A percentile compares a stretch with the other conserved stretches of the same genome.
Conservation (phyloP, 2,888 invertebrate species). For the Lasioglossum vierecki region DNA sequence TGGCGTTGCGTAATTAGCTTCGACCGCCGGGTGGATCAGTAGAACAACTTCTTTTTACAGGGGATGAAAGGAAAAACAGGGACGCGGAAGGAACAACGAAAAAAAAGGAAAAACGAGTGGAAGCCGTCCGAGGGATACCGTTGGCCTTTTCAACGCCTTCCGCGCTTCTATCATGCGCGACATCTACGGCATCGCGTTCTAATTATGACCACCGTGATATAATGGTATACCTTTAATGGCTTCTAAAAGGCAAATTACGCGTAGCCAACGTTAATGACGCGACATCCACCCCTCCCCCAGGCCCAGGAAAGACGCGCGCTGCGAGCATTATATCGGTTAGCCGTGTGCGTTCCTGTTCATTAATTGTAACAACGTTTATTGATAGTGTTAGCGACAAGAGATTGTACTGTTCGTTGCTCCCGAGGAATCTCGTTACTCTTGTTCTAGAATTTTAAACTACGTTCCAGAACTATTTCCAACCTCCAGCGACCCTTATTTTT, state of each 20-base stretch:
- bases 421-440: slow-evolving; percentile 5
- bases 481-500: background rate
- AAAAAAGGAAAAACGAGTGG: background rate
- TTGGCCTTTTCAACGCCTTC: slow-evolving; percentile 40
- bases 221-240: slow-evolving; percentile 58
- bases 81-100: background rate
- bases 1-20: slow-evolving; percentile 67
- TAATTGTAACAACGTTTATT: slow-evolving; percentile 51
- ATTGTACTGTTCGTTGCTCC: background rate
- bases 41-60: slow-evolving; percentile 41
- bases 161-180: slow-evolving; percentile 31
- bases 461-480: background rate
- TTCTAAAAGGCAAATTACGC: slow-evolving; percentile 61
- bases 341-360: background rate
- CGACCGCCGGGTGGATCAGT: slow-evolving; percentile 22
- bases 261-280: slow-evolving; percentile 51
- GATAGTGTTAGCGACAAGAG: slow-evolving; percentile 29
- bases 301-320: slow-evolving; percentile 22
- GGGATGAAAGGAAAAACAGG: slow-evolving; percentile 17
- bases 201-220: slow-evolving; percentile 58
- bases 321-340: slow-evolving; percentile 16
- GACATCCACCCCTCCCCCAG: slow-evolving; percentile 15
- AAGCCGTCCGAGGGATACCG: slow-evolving; percentile 9
- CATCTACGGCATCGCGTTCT: slow-evolving; percentile 52
- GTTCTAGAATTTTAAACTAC: slow-evolving; percentile 17